Conservation (phyloP, 2,113 vertebrate species). For the Megaptera novaeangliae region DNA sequence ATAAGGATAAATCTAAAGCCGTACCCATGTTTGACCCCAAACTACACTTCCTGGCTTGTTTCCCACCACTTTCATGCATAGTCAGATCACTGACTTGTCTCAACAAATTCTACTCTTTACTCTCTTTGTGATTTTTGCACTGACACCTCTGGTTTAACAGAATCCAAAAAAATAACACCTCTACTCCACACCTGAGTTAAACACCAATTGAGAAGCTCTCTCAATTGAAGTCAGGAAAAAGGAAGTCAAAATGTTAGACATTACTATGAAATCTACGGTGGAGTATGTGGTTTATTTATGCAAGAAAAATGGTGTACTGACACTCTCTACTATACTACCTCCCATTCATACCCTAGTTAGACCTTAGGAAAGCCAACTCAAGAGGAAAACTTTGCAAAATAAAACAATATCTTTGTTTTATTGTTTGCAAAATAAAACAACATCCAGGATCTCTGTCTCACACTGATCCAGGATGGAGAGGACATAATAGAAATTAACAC, state of each 20-base stretch:
- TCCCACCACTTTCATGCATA: neutral
- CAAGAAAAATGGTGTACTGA: neutral
- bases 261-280: neutral
- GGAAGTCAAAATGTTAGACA: neutral
- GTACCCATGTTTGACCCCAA: neutral
- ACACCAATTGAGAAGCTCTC: neutral
- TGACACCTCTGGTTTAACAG: neutral
- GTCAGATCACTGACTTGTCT: neutral
- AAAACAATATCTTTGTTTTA: neutral
- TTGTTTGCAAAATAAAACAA: slow-evolving; percentile 29
- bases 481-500: neutral
- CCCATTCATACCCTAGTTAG: neutral
- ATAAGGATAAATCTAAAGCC: neutral
- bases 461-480: neutral
- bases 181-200: neutral
- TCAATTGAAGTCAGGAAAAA: neutral
- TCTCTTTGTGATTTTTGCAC: neutral
- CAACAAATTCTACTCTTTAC: neutral
- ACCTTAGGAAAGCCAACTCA: neutral
- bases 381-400: slow-evolving; percentile 28
- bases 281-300: neutral
- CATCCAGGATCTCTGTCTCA: neutral
- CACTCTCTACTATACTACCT: neutral
- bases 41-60: neutral
- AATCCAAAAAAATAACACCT: neutral